Percentiles rank a stretch among this genome's conserved stretches.
Conservation (phyloP, 2,888 invertebrate species). For the Euzetes globulus region DNA sequence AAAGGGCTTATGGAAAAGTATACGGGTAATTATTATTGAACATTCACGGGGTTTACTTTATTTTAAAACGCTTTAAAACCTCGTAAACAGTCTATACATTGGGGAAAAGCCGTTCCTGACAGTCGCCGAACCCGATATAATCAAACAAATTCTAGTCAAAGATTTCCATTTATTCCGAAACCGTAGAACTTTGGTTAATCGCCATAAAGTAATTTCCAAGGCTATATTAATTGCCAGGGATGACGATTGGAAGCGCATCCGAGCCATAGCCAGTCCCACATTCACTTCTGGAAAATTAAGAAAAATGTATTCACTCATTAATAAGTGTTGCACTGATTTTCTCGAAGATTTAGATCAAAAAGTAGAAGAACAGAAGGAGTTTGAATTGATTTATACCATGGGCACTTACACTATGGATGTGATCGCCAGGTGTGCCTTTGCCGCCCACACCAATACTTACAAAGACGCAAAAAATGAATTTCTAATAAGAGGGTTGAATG, state of each 20-base stretch:
- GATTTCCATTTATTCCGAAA: constrained; percentile 19
- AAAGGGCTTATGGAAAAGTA: background rate
- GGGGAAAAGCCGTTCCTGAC: background rate
- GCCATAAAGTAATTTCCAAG: background rate
- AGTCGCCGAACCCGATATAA: background rate
- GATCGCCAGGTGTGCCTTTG: constrained; percentile 57
- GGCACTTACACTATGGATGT: constrained; percentile 58
- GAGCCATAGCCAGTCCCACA: constrained; percentile 18
- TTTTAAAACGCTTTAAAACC: background rate
- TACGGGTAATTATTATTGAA: constrained; percentile 18
- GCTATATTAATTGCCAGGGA: background rate
- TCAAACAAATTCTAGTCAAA: constrained; percentile 29
- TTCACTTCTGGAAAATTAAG: constrained; percentile 15
- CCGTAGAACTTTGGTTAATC: background rate
- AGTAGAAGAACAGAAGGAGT: background rate
- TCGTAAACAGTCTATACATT: background rate
- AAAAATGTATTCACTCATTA: constrained; percentile 22
- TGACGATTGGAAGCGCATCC: constrained; percentile 27
- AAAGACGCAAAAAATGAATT: constrained; percentile 45
- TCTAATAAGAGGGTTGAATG: background rate
- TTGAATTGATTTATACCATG: constrained; percentile 43
- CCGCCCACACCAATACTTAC: constrained; percentile 51
- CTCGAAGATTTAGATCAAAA: background rate
- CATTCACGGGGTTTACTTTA: too few species aligned
- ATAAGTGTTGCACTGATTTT: constrained; percentile 6